These are phyloP conservation scores for Oxyura jamaicensis DNA, from an alignment of 2,113 vertebrate species.

Conservation along the genomic window DNA sequence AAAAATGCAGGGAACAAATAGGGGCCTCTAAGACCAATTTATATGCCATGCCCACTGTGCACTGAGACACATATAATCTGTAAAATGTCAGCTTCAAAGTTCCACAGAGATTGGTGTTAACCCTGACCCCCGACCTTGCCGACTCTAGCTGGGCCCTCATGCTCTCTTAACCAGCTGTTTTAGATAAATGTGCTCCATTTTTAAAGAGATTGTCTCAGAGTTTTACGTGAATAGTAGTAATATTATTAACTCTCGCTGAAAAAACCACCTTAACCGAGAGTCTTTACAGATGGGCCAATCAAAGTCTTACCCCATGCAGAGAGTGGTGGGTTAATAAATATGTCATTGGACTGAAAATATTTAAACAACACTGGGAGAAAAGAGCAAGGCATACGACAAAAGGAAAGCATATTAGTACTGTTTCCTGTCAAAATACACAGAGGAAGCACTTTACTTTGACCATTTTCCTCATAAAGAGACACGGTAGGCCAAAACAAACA, in stretches of 20 bases:
- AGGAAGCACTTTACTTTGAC: constrained; percentile 86
- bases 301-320: constrained; percentile 74
- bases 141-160: constrained; percentile 83
- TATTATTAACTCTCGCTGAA: constrained; percentile 83
- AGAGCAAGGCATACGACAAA: constrained; percentile 81
- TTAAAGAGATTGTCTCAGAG: constrained; percentile 80
- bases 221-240: constrained; percentile 79
- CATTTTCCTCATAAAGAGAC: constrained; percentile 83
- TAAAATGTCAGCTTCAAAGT: constrained; percentile 95
- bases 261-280: constrained; percentile 77
- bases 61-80: constrained; percentile 87
- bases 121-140: constrained; percentile 86
- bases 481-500: constrained; percentile 82
- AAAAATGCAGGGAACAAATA: constrained; percentile 88
- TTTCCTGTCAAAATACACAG: constrained; percentile 87
- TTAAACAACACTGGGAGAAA: constrained; percentile 80
- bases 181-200: constrained; percentile 88
- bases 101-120: constrained; percentile 89
- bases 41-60: constrained; percentile 85
- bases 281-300: constrained; percentile 77
- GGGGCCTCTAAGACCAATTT: constrained; percentile 86
- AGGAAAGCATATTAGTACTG: constrained; percentile 82
- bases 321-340: constrained; percentile 83
- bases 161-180: constrained; percentile 91
- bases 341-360: constrained; percentile 84